Evolutionary conservation across 2,797 vertebrate species (phyloP), one percentile per base, ranked within the genome.

Genomic region (Harpagifer antarcticus): DNA sequence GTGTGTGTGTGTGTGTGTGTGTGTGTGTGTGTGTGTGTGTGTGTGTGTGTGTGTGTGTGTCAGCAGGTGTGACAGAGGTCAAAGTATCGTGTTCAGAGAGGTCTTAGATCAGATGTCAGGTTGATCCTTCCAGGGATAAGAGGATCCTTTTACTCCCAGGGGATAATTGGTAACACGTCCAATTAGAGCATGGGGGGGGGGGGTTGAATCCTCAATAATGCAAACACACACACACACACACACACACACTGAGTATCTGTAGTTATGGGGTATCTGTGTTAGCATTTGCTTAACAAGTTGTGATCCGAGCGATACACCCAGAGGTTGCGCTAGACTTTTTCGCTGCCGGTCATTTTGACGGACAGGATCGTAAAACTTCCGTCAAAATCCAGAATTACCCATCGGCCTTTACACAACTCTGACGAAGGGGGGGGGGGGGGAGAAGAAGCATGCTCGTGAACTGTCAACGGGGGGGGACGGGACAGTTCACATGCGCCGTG

Each of bases 201-300:
- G n/a, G n/a, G n/a, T 9, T 27, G 14, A 44, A 9, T 74, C 53
- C 37, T 90, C 62, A 88, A 86, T 87, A 86, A 87, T 86, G 66
- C 68, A 88, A 69, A 67, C 16, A 15, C 53, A 44, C 27, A 27
- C 3, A 1, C 27, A 27, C 27, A 27, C 27, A 4, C 27, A n/a
- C n/a, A n/a, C n/a, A n/a, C n/a, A n/a, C n/a, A n/a, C n/a, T 4
- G 27, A 27, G 27, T 27, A 27, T 27, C 27, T 27, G 27, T 23
- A 23, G 23, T 23, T 23, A 23, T 23, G 23, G 23, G 23, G 19
- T 50, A 60, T 37, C 58, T 2, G 37, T 27, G 56, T 82, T 75
- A 67, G 65, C 64, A 73, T 79, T 65, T 69, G 74, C 59, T 73
- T 56, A 55, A 78, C 20, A 47, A 78, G 63, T 16, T 45, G 66